Base-by-base conservation (phyloP, 2,113 vertebrate genomes). In the Australoheros scitulus region DNA sequence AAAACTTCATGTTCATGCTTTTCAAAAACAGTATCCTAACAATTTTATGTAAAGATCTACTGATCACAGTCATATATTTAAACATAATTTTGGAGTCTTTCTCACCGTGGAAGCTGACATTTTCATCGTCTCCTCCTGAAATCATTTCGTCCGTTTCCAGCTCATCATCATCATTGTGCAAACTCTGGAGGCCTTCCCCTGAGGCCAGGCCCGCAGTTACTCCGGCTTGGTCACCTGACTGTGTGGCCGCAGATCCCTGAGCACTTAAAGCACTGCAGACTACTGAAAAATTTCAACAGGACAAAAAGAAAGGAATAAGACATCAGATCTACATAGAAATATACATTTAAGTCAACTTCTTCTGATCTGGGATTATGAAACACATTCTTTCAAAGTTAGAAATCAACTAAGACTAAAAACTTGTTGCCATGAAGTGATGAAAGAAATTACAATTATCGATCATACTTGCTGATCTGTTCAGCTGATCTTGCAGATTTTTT, bases 161-260 rank as follows among this genome's bases (percentile, higher is more conserved):
- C 20, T 93, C 92, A 0, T 93, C 90, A 61, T 94, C 91, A 5
- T 95, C 89, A 0, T 81, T 86, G 34, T 26, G 24, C 3, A 56
- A 77, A 38, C 17, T 86, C 74, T 64, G 92, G 77, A 94, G 92
- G 80, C 77, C 93, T 77, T 92, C 95, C n/a, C 93, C 94, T 0
- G 94, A 94, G 87, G 92, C 85, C 38, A 91, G 87, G 81, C 84
- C 90, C 20, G 86, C 79, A 1, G 92, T 90, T 60, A 84, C 93
- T 76, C 61, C 86, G 17, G 77, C 76, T 61, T 92, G 32, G 65
- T 79, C 90, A 47, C 84, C 29, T 20, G 93, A 81, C 74, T 89
- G 80, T 1, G 88, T 87, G 60, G 82, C 78, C 47, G 87, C 91
- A 47, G 91, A 86, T 70, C 74, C 84, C 89, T 85, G 83, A 86